phyloP scores from a whole-genome alignment of 2,888 invertebrate genomes.

The Elysia crispata region DNA sequence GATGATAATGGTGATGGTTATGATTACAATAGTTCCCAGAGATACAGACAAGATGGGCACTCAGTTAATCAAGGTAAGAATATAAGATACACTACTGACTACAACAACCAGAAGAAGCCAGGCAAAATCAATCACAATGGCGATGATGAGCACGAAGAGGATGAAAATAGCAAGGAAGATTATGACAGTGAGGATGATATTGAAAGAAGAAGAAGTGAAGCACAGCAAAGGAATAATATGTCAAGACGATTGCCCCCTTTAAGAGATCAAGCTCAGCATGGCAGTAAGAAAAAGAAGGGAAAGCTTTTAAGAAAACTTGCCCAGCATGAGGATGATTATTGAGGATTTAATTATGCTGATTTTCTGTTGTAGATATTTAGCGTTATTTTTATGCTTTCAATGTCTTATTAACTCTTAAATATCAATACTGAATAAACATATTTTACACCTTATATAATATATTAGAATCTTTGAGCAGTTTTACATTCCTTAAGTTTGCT shows the following conservation, averaged over 20 bases:
- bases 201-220: background rate
- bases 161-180: background rate
- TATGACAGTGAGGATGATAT: background rate
- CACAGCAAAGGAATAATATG: background rate
- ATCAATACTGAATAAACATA: too few relatives aligned
- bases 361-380: background rate
- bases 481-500: background rate
- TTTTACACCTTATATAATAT: too few relatives aligned
- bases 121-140: constrained; percentile 1
- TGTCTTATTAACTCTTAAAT: too few relatives aligned
- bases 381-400: background rate
- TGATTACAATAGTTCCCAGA: too few relatives aligned
- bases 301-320: constrained; percentile 47
- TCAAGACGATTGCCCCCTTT: constrained; percentile 44
- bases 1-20: too few relatives aligned
- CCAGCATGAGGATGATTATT: constrained; percentile 15
- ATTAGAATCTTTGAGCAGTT: too few relatives aligned
- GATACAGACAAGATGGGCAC: too few relatives aligned
- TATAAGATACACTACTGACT: too few relatives aligned
- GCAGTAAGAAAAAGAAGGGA: constrained; percentile 46
- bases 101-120: too few relatives aligned
- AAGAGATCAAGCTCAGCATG: constrained; percentile 18
- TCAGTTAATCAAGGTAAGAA: too few relatives aligned
- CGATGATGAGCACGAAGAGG: background rate
- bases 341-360: background rate